Base-by-base conservation (phyloP, 1,140 invertebrate genomes). In the Delia radicum region DNA sequence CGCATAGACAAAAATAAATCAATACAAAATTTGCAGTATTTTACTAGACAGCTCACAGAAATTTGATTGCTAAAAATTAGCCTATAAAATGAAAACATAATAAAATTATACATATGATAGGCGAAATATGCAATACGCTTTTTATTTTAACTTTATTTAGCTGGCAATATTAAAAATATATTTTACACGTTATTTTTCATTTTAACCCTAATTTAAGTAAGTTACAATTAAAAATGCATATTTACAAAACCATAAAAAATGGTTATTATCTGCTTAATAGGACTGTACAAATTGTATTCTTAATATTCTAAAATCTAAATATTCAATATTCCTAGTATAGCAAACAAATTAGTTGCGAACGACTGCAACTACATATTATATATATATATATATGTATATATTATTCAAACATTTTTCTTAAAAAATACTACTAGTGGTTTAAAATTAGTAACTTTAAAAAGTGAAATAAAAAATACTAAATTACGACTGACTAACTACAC, bases 401-500 rank as follows among this genome's bases (percentile, higher is more conserved):
- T 33, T 21, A 33, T 21, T 21, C 8, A 8, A 7, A 26, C 21
- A 24, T 33, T 1, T 69, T 21, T 33, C 18, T 67, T 31, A 69
- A 37, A 33, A 69, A 21, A 27, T 37, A 33, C 29, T 33, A 37
- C 21, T 27, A 27, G 8, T 27, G 27, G 31, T 18, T 37, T n/a
- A 33, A 33, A 69, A 69, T 37, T 37, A 69, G 29, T 69, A 69
- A 69, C 28, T 69, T 69, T 24, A 4, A 33, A 24, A 27, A 33
- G 29, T 31, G 37, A 69, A 69, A 21, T 33, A 69, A 69, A 33
- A 28, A 24, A 69, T 69, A 69, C 7, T 12, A 24, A 33, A 28
- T 69, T 69, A 69, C 29, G 65, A 24, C 65, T 69, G 81, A 67
- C 79, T 80, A 79, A 84, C 81, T 77, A 86, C 79, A 78, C 93